Base-by-base conservation (phyloP, 2,113 vertebrate species). In the Spermophilus dauricus region DNA sequence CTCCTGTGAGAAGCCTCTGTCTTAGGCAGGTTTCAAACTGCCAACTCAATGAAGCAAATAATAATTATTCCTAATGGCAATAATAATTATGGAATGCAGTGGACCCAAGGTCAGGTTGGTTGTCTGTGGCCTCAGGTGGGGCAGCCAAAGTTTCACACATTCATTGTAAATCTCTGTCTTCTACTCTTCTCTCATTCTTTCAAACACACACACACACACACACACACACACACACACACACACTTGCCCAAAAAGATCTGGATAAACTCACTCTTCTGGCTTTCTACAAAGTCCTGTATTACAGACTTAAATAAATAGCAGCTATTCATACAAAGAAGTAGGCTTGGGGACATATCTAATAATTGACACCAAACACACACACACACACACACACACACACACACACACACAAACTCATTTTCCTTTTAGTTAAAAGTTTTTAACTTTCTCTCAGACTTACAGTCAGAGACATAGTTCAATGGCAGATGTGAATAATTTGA, bases 31-130 rank as follows among this genome's bases (percentile, higher is more conserved):
- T 82, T 97, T 92, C 96, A 95, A 97, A 96, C 80, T 95, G 97
- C 96, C 96, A 97, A 76, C 95, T 90, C 76, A 88, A 89, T 17
- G 51, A 81, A 81, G 87, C 96, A 97, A 97, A 97, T 97, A 97
- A 98, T 98, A 97, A 96, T 98, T 97, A 98, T 93, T 98, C 58
- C 90, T 98, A 97, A 98, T 97, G 95, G 96, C 96, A 98, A 97
- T 97, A 95, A 95, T 97, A 97, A 97, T 96, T 96, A 97, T 30
- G 81, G 94, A 97, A 97, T 10, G 42, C 48, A 20, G 67, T 51
- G 56, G 90, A 96, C 94, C 87, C 87, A 76, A 76, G 82, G 69
- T 42, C 80, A 92, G 84, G 69, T 73, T 89, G 81, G 77, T 61
- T 97, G 81, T 92, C 94, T 97, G 90, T 95, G 95, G 94, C 89